Percentiles rank a stretch among this genome's conserved stretches.
Conservation (phyloP, 2,888 invertebrate species). For the Melinaea marsaeus region DNA sequence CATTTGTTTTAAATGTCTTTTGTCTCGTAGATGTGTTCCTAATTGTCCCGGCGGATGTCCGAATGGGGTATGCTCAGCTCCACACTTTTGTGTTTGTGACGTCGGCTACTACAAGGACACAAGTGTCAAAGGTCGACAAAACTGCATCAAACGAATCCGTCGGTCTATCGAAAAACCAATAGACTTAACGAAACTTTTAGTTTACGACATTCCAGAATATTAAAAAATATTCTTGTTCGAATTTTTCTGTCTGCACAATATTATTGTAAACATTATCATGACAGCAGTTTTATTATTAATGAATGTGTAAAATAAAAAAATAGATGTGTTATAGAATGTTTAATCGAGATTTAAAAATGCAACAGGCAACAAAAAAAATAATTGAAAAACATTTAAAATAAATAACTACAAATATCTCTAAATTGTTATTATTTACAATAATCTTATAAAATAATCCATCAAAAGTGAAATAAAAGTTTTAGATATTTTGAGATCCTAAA, state of each 20-base stretch:
- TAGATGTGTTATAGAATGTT: neutral
- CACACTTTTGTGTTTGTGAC: constrained; percentile 86
- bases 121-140: constrained; percentile 79
- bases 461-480: too few species aligned
- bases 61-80: constrained; percentile 85
- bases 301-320: too few species aligned
- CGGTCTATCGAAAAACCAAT: constrained; percentile 41
- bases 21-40: constrained; percentile 70
- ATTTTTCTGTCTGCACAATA: too few species aligned
- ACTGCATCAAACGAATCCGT: constrained; percentile 76
- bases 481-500: too few species aligned
- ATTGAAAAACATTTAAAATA: neutral
- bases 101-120: constrained; percentile 81
- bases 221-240: too few species aligned
- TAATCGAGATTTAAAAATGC: neutral
- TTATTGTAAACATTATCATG: too few species aligned
- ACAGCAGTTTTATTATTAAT: too few species aligned
- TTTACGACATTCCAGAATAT: constrained; percentile 43
- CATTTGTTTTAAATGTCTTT: too few species aligned
- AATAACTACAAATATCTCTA: neutral
- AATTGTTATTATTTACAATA: neutral
- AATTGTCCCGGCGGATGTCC: constrained; percentile 83
- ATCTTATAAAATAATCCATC: neutral
- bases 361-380: neutral
- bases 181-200: constrained; percentile 38